Base-by-base conservation (phyloP, 1,140 invertebrate genomes). In the Leptinotarsa lineolata region DNA sequence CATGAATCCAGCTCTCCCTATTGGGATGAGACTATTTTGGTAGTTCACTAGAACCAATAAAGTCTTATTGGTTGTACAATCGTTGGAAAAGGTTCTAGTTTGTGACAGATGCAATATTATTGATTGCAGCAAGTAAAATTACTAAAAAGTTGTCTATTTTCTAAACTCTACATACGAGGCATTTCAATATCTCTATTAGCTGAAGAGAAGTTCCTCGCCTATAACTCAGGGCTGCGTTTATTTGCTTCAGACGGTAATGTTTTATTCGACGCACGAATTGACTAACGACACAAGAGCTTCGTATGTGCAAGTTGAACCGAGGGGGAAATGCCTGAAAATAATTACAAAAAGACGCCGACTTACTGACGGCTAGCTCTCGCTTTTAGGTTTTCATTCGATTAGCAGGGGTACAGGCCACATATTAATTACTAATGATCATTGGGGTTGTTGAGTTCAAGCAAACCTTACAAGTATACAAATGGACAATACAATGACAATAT, bases 251-350 rank as follows among this genome's bases (percentile, higher is more conserved):
- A 15, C 48, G 48, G 48, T 54, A 54, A 54, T n/a, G 48, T 54
- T 13, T 5, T 54, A 54, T 54, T 54, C 48, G n/a, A 54, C 16
- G 48, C 48, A 54, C 48, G 48, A 54, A 54, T 54, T 54, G 48
- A 54, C 48, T 54, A 54, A 54, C 48, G 48, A 54, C 48, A 16
- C 48, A 18, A 12, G n/a, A 54, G 48, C 48, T 54, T 54, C 2
- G 48, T 54, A 54, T 54, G 16, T 54, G n/a, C 48, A 18, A 54
- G 48, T 15, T 54, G 48, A 54, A 54, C 48, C 48, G 48, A 54
- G 48, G 48, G n/a, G n/a, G 48, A 54, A n/a, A 54, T 54, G 48
- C 48, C 48, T 54, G 48, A 54, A 54, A 54, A 54, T 54, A 54
- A 54, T 54, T 54, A 54, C 48, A 54, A 54, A 54, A 54, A 54